Conservation (phyloP, 2,888 invertebrate species). For the Baronia brevicornis region DNA sequence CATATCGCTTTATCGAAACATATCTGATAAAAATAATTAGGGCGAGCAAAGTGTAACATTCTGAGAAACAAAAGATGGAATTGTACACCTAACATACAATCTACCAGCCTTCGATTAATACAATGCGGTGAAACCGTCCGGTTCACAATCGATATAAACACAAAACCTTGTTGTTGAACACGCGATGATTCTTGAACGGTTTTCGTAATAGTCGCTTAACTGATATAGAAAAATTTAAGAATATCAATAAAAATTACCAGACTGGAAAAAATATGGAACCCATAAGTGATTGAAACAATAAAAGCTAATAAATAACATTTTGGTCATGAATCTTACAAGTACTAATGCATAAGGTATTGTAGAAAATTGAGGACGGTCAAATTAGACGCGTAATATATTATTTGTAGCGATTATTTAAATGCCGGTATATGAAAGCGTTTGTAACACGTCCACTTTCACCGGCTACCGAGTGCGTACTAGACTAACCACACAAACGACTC, state of each 20-base stretch:
- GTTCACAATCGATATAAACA: conserved; percentile 36
- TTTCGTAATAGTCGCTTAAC: too few species aligned
- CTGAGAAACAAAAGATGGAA: conserved; percentile 8
- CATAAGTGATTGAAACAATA: background rate
- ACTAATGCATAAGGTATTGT: conserved; percentile 38
- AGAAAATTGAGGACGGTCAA: conserved; percentile 49
- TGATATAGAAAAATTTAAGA: too few species aligned
- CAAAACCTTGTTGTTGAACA: conserved; percentile 38
- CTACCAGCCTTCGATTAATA: conserved; percentile 12
- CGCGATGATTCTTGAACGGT: too few species aligned
- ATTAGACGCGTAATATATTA: conserved; percentile 45
- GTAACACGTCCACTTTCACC: conserved; percentile 37
- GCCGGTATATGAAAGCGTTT: conserved; percentile 34
- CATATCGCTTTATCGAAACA: conserved; percentile 4
- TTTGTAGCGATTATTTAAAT: conserved; percentile 36
- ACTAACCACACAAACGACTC: conserved; percentile 39
- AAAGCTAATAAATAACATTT: background rate
- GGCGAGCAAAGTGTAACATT: conserved; percentile 1
- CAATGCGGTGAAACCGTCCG: conserved; percentile 17
- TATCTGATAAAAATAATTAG: conserved; percentile 7
- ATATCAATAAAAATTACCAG: conserved; percentile 3
- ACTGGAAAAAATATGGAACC: too few species aligned
- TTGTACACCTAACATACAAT: conserved; percentile 8
- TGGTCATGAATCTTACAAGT: conserved; percentile 16
- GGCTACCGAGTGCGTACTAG: conserved; percentile 54